A percentile compares a stretch with the other conserved stretches of the same genome.
Conservation (phyloP, 2,113 vertebrate genomes). For the Formicarius rufipectus region DNA sequence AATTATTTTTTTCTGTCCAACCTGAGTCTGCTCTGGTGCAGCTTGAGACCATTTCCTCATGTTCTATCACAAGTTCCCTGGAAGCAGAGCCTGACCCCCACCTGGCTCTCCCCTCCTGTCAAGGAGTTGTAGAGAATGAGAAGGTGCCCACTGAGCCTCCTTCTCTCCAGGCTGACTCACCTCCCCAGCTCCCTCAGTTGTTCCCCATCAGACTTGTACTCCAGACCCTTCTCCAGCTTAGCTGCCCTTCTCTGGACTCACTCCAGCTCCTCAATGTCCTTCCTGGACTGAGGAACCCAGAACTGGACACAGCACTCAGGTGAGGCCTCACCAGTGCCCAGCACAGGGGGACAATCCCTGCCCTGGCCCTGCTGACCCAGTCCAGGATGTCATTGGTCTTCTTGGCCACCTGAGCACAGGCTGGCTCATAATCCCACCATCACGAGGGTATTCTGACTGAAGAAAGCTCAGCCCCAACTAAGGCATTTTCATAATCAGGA, state of each 20-base stretch:
- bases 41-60: not conserved
- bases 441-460: not conserved
- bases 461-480: not conserved
- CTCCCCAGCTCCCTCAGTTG: rapidly evolving
- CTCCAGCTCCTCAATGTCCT: not conserved
- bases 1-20: not conserved
- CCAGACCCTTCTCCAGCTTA: not conserved
- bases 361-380: not conserved
- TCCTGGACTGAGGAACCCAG: not conserved
- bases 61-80: not conserved
- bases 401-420: not conserved
- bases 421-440: not conserved
- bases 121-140: not conserved
- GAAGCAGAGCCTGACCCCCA: not conserved
- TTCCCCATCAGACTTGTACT: not conserved
- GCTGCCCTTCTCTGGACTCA: rapidly evolving
- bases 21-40: not conserved
- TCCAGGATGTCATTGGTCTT: not conserved
- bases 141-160: rapidly evolving
- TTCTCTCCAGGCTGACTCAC: not conserved
- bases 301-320: not conserved
- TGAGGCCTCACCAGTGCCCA: not conserved
- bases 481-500: not conserved
- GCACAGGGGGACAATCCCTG: not conserved
- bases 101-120: rapidly evolving